These are phyloP conservation scores for Xestia sexstrigata DNA, from an alignment of 2,888 invertebrate genomes.

Conservation along the genomic window DNA sequence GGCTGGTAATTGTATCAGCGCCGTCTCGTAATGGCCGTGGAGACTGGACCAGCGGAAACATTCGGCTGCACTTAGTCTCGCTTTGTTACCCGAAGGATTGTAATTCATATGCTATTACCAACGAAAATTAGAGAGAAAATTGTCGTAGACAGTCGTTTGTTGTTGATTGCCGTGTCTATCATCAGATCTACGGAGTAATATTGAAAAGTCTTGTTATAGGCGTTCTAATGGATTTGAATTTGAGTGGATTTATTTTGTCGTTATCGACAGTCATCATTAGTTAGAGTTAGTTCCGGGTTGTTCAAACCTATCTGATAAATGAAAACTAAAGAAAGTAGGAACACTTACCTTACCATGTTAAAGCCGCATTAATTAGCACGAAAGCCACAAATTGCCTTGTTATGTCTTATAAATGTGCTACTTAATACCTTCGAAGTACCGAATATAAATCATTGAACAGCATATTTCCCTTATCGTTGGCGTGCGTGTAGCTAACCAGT, in stretches of 20 bases:
- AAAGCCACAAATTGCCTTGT: conserved; percentile 73
- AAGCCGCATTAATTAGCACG: conserved; percentile 49
- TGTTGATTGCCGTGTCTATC: conserved; percentile 68
- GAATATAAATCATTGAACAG: conserved; percentile 80
- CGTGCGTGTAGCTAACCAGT: conserved; percentile 76
- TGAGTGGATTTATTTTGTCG: conserved; percentile 39
- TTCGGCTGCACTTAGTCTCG: conserved; percentile 88
- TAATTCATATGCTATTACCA: conserved; percentile 87
- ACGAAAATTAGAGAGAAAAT: conserved; percentile 82
- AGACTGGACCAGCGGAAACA: conserved; percentile 82
- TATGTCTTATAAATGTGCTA: conserved; percentile 77
- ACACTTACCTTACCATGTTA: conserved; percentile 24
- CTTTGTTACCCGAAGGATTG: conserved; percentile 87
- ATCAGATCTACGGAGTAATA: conserved; percentile 56
- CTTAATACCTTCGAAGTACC: conserved; percentile 65
- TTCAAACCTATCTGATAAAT: conserved; percentile 13
- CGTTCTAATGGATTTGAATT: conserved; percentile 45
- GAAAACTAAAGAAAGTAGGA: conserved; percentile 16
- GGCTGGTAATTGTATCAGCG: conserved; percentile 88
- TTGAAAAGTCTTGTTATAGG: conserved; percentile 64
- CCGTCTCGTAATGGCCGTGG: conserved; percentile 82
- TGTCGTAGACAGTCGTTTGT: conserved; percentile 73
- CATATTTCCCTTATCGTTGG: conserved; percentile 78
- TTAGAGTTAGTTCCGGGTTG: conserved; percentile 10
- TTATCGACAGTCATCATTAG: conserved; percentile 22